phyloP scores from a whole-genome alignment of 2,797 vertebrate species.

The Sitta carolinensis region DNA sequence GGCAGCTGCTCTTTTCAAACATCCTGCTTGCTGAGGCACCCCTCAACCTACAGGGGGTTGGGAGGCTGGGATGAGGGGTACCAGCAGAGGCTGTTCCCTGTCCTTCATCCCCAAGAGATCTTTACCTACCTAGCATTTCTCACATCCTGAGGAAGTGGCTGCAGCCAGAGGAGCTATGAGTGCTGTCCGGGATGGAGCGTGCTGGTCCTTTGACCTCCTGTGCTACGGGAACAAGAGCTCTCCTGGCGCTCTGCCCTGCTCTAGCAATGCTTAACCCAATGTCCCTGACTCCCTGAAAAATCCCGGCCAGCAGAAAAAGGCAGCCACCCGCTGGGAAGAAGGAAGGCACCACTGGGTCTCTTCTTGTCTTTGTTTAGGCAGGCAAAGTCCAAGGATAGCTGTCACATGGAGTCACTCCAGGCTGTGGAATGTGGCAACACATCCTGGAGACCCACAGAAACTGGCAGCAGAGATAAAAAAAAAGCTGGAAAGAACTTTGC shows the following conservation, averaged over 20 bases:
- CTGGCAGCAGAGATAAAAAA: not conserved
- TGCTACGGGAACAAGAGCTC: not conserved
- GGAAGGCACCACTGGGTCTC: not conserved
- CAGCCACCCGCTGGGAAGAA: not conserved
- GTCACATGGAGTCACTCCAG: accelerated
- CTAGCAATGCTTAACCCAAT: not conserved
- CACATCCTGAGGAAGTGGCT: constrained; percentile 10
- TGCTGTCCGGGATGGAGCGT: accelerated
- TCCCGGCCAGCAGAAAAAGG: not conserved
- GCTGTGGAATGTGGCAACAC: not conserved
- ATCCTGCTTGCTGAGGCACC: not conserved
- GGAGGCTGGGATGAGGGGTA: not conserved
- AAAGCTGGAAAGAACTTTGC: not conserved
- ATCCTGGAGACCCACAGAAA: not conserved
- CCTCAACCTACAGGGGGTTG: not conserved
- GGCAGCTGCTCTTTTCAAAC: not conserved
- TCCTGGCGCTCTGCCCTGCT: not conserved
- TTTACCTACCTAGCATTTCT: not conserved
- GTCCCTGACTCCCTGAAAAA: not conserved
- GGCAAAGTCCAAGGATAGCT: constrained; percentile 31
- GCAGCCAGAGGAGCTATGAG: not conserved
- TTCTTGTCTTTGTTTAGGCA: constrained; percentile 3
- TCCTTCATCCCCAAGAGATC: not conserved
- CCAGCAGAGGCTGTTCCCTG: not conserved
- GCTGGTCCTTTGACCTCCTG: not conserved